A percentile compares a stretch with the other conserved stretches of the same genome.
Evolutionary conservation across 2,888 invertebrate genomes (phyloP).

Genomic region (Drosophila longiperda): DNA sequence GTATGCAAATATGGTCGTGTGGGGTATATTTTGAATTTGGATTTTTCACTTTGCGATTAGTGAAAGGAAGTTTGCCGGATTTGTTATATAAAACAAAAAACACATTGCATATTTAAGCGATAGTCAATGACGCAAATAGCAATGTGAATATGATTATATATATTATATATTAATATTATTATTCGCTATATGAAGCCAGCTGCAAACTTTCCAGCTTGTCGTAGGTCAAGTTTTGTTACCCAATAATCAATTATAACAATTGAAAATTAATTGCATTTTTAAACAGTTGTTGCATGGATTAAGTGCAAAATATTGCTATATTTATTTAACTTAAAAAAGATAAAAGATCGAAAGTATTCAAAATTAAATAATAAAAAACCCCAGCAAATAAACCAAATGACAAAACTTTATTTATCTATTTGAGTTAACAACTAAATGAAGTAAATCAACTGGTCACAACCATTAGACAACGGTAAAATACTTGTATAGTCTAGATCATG

Average conservation of each 20-base stretch:
- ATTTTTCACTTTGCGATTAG: slow-evolving; percentile 14
- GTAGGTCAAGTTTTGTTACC: not conserved
- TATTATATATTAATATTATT: too few relatives aligned
- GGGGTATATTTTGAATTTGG: slow-evolving; percentile 10
- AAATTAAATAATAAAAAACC: not conserved
- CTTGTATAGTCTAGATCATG: not conserved
- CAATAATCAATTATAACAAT: not conserved
- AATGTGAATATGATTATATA: not conserved
- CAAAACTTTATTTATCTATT: not conserved
- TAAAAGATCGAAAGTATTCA: not conserved
- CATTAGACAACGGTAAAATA: not conserved
- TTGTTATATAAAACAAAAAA: slow-evolving; percentile 21
- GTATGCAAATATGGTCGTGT: slow-evolving; percentile 32
- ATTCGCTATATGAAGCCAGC: not conserved
- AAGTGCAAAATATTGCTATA: not conserved
- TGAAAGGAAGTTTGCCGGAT: slow-evolving; percentile 46
- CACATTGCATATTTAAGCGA: slow-evolving; percentile 32
- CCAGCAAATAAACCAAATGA: not conserved
- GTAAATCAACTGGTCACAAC: not conserved
- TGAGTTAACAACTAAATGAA: slow-evolving; percentile 4
- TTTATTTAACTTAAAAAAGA: too few relatives aligned
- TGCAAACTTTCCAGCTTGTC: not conserved
- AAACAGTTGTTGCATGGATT: not conserved
- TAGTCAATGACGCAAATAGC: slow-evolving; percentile 33
- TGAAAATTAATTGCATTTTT: not conserved